A percentile compares a stretch with the other conserved stretches of the same genome.
These are phyloP conservation scores for Urocitellus parryii DNA, from an alignment of 2,113 vertebrate genomes.

Conservation along the genomic window DNA sequence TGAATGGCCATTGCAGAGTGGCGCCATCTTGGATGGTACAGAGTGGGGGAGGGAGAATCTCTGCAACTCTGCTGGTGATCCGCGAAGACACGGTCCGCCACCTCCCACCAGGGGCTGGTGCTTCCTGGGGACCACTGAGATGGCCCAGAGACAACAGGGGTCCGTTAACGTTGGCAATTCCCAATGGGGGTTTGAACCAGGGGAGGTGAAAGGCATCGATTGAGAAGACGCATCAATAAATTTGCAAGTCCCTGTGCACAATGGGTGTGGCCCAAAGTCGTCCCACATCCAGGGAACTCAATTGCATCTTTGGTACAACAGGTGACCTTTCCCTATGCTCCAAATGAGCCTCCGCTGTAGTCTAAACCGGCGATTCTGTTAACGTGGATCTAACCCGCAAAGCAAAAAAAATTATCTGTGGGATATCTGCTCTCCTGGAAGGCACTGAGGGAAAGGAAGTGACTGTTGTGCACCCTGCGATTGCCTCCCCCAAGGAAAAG, in stretches of 20 bases:
- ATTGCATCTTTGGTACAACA: accelerated
- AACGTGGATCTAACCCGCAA: background rate
- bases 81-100: background rate
- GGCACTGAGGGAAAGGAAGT: no score
- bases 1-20: accelerated
- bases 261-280: no score
- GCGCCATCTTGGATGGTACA: no score
- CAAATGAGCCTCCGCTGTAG: accelerated
- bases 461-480: accelerated
- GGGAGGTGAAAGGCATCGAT: no score
- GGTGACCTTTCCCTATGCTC: accelerated
- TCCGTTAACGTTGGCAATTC: background rate
- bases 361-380: accelerated
- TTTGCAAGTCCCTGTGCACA: background rate
- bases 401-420: accelerated
- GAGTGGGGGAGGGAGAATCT: no score
- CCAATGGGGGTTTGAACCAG: background rate
- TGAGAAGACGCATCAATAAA: accelerated
- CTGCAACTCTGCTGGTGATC: accelerated
- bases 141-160: background rate
- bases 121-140: accelerated
- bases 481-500: background rate
- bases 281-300: accelerated
- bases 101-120: accelerated
- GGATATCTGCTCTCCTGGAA: no score